These are phyloP conservation scores for Empidonax traillii DNA, from an alignment of 2,113 vertebrate species.

Conservation along the genomic window DNA sequence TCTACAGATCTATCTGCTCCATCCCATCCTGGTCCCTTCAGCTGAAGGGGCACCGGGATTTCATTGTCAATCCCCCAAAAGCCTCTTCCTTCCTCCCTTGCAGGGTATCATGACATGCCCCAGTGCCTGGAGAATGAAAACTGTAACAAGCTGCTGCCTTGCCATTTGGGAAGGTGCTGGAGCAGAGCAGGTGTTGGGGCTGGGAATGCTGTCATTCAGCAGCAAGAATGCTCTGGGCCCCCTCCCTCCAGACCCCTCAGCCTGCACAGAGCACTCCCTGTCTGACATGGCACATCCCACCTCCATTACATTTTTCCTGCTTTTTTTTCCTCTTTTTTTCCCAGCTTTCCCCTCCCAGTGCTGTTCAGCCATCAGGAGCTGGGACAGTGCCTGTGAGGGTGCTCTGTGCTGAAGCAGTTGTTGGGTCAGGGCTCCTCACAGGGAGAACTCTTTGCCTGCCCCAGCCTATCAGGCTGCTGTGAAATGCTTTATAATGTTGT, in stretches of 20 bases:
- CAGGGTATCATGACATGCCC: fast-evolving
- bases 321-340: not conserved
- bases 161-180: too few relatives aligned
- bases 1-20: not conserved
- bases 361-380: fast-evolving
- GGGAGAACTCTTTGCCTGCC: not conserved
- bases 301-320: not conserved
- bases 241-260: not conserved
- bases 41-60: not conserved
- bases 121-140: too few relatives aligned
- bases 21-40: fast-evolving
- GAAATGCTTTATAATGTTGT: not conserved
- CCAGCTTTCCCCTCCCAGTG: not conserved
- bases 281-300: not conserved
- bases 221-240: not conserved
- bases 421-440: fast-evolving
- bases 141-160: not conserved
- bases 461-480: not conserved
- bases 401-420: fast-evolving
- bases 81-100: too few relatives aligned
- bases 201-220: not conserved
- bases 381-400: not conserved
- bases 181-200: not conserved
- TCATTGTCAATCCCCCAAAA: not conserved
- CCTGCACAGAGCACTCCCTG: not conserved